Evolutionary conservation across 2,113 vertebrate species (phyloP).

Genomic region (Halcyon malimbica): DNA sequence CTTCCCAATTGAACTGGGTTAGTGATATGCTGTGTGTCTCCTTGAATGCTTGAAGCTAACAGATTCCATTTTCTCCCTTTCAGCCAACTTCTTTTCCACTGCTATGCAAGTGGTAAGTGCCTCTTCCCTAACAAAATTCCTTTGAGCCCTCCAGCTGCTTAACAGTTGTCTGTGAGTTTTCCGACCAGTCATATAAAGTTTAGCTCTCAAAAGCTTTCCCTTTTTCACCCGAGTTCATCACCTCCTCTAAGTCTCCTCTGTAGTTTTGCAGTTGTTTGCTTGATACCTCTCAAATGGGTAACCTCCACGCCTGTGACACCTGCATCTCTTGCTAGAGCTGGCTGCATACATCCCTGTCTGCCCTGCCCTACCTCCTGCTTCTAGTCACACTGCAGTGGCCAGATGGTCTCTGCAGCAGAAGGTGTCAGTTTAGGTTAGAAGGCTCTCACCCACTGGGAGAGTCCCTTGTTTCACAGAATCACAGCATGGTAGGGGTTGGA

Average conservation of each 20-base stretch:
- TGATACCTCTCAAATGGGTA: not conserved
- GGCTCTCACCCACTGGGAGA: not conserved
- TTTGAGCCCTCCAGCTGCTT: not conserved
- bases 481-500: not conserved
- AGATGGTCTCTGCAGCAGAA: rapidly evolving
- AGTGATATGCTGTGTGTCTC: not conserved
- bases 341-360: not conserved
- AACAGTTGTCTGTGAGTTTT: not conserved
- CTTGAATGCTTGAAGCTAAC: not conserved
- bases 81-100: slow-evolving; percentile 16
- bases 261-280: not conserved
- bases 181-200: not conserved
- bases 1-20: not conserved
- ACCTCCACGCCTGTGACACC: rapidly evolving
- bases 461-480: rapidly evolving
- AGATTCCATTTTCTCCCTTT: not conserved
- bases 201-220: not conserved
- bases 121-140: not conserved
- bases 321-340: not conserved
- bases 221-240: not conserved
- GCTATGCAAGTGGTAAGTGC: slow-evolving; percentile 64
- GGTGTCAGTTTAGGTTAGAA: not conserved
- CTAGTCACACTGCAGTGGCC: not conserved
- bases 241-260: not conserved
- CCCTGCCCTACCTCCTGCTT: not conserved